Evolutionary conservation across 1,140 invertebrate species (phyloP).

Genomic region (Drosophila ohnishii): DNA sequence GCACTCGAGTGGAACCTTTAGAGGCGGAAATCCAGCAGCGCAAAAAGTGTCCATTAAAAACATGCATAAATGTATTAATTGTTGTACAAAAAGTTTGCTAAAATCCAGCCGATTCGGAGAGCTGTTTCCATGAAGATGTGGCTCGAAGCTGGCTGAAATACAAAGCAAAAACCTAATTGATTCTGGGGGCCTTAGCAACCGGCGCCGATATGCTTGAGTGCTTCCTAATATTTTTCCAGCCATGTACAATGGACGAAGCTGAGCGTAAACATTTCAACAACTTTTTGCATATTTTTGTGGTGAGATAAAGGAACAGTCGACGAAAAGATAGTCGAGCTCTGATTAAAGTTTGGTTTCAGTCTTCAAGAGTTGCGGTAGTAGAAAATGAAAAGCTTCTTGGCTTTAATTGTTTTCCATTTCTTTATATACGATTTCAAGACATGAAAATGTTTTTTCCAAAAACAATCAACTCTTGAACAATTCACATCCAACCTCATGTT

Average conservation of each 20-base stretch:
- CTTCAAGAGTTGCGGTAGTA: too few relatives aligned
- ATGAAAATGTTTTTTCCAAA: background rate
- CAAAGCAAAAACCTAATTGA: slow-evolving; percentile 64
- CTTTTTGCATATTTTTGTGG: slow-evolving; percentile 31
- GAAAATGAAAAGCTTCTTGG: background rate
- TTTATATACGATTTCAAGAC: background rate
- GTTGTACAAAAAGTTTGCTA: slow-evolving; percentile 43
- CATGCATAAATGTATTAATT: slow-evolving; percentile 69
- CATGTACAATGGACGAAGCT: slow-evolving; percentile 72
- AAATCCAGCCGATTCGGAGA: slow-evolving; percentile 20
- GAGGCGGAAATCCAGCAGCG: slow-evolving; percentile 54
- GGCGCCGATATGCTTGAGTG: slow-evolving; percentile 63
- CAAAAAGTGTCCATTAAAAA: slow-evolving; percentile 78
- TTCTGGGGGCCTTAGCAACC: slow-evolving; percentile 65
- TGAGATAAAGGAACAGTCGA: slow-evolving; percentile 34
- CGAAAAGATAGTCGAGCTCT: slow-evolving; percentile 19
- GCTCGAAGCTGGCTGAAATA: slow-evolving; percentile 17
- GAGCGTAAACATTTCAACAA: slow-evolving; percentile 78
- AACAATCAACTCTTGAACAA: background rate
- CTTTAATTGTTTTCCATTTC: background rate
- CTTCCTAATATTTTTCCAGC: slow-evolving; percentile 52
- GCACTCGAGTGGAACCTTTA: slow-evolving; percentile 64
- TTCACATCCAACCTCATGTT: slow-evolving; percentile 16
- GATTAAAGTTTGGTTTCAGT: slow-evolving; percentile 7
- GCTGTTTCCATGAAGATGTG: slow-evolving; percentile 24